Evolutionary conservation across 2,797 vertebrate genomes (phyloP).

Genomic region (Peromyscus eremicus): DNA sequence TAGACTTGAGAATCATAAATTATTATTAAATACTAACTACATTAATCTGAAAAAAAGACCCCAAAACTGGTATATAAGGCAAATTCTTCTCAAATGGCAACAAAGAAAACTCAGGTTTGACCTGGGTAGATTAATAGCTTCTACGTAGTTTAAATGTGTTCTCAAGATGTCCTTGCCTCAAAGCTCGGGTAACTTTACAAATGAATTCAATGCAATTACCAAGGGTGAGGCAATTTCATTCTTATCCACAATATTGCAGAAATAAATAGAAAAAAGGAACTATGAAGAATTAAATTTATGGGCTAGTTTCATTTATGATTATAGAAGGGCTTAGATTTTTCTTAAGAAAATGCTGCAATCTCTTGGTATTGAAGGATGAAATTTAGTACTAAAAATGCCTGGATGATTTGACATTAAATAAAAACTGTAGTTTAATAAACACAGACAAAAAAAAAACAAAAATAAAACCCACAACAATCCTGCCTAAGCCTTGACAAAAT

Average conservation of each 20-base stretch:
- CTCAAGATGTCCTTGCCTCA: neutral
- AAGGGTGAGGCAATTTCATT: constrained; percentile 6
- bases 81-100: neutral
- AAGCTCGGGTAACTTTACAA: neutral
- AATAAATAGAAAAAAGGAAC: neutral
- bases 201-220: neutral
- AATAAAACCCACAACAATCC: neutral
- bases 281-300: neutral
- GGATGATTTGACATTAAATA: neutral
- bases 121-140: neutral
- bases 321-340: neutral
- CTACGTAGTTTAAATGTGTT: neutral
- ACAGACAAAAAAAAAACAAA: neutral
- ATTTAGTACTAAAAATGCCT: neutral
- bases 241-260: neutral
- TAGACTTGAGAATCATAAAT: neutral
- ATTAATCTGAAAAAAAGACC: neutral
- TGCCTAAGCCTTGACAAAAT: neutral
- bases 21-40: neutral
- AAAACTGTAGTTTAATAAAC: neutral
- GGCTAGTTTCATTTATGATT: neutral
- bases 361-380: neutral
- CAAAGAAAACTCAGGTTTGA: neutral
- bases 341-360: neutral
- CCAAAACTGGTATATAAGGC: neutral